Percentiles rank a stretch among this genome's conserved stretches.
Evolutionary conservation across 2,888 invertebrate genomes (phyloP).

Genomic region (Heteropelma amictum): DNA sequence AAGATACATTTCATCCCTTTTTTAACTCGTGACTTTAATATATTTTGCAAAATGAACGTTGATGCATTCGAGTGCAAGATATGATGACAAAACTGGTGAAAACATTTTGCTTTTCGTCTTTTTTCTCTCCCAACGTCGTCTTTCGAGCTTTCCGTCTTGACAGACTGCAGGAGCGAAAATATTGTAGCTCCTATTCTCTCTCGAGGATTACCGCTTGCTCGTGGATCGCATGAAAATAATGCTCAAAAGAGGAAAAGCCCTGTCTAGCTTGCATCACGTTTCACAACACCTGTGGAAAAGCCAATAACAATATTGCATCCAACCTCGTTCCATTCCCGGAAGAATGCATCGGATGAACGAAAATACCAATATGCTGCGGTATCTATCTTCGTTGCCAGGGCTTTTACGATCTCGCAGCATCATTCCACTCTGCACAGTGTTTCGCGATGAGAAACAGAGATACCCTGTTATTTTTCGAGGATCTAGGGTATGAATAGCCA

Average conservation of each 20-base stretch:
- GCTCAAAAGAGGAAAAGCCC: background rate
- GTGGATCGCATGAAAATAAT: background rate
- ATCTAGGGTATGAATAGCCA: too few species aligned
- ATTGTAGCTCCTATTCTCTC: background rate
- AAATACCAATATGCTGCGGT: constrained; percentile 45
- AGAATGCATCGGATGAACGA: constrained; percentile 41
- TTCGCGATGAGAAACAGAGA: background rate
- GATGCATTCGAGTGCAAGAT: background rate
- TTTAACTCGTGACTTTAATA: constrained; percentile 1
- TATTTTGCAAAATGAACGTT: constrained; percentile 28
- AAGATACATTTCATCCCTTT: constrained; percentile 14
- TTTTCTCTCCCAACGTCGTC: background rate
- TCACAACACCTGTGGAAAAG: constrained; percentile 36
- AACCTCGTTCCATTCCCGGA: constrained; percentile 15
- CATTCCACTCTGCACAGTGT: background rate
- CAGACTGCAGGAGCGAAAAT: background rate
- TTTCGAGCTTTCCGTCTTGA: background rate
- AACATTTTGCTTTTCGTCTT: constrained; percentile 36
- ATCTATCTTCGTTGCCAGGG: constrained; percentile 28
- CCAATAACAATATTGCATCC: constrained; percentile 46
- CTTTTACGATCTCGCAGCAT: background rate
- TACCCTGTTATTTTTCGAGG: background rate
- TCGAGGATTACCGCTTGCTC: background rate
- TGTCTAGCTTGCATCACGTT: constrained; percentile 32
- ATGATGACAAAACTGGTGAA: constrained; percentile 5